Evolutionary conservation across 2,888 invertebrate genomes (phyloP), one percentile per base, ranked within the genome.

Genomic region (Xanthia icteritia): DNA sequence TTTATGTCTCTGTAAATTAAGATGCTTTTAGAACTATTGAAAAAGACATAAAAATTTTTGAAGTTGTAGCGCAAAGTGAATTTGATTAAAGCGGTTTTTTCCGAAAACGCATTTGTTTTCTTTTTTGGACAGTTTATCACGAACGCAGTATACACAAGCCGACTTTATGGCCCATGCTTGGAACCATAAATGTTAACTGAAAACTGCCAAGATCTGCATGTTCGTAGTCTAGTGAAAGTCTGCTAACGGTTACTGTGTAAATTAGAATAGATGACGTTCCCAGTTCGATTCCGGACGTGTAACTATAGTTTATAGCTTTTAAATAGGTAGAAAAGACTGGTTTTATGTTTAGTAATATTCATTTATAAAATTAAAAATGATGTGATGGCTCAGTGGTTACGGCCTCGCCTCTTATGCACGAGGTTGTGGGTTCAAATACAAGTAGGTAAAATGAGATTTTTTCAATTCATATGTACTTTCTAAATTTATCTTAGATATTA

Each of bases 161-260:
- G 2, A 63, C n/a, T 81, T 66, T 51, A 36, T 73, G 23, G 77
- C 61, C 74, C 36, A 58, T 31, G 51, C 0, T 3, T 31, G 17
- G 3, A n/a, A 39, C 74, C 31, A 73, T 80, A 75, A 83, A 83
- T 51, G 73, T 78, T 73, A 78, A 66, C 85, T 73, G 69, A 73
- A 76, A 73, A 78, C 72, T 45, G 31, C 61, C 42, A n/a, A 77
- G 86, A 85, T 87, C 79, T 73, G 65, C 51, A 82, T 85, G 77
- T 71, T 23, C 39, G 42, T 75, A 23, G 39, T 27, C 23, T 39
- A 83, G 86, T 76, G 86, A 88, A 86, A 86, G 88, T 88, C 58
- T 66, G 51, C n/a, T 68, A 85, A 63, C 78, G 17, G 63, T 67
- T 36, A 13, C 56, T 68, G 61, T 67, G 73, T 82, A 72, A 77